phyloP scores from a whole-genome alignment of 2,888 invertebrate genomes.

The Dicranocentrus wangi region DNA sequence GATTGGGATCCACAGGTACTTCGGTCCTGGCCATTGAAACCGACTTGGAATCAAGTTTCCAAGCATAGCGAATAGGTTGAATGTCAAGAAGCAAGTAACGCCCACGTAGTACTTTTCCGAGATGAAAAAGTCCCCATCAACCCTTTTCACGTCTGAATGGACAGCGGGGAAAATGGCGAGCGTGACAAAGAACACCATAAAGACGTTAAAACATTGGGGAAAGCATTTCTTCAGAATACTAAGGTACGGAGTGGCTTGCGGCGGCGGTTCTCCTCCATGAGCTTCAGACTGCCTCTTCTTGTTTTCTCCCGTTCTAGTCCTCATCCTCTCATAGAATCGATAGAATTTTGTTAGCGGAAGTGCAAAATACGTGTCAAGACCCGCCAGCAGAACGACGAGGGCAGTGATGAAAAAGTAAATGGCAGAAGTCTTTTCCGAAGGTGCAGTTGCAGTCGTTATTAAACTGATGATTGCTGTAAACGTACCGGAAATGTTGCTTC shows the following conservation, averaged over 20 bases:
- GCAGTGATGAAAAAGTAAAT: constrained; percentile 98
- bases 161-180: constrained; percentile 92
- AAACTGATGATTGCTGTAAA: constrained; percentile 87
- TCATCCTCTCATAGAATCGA: constrained; percentile 86
- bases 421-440: constrained; percentile 87
- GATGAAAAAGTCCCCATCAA: constrained; percentile 78
- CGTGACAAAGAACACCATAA: constrained; percentile 93
- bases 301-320: constrained; percentile 79
- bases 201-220: constrained; percentile 92
- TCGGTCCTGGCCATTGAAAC: constrained; percentile 87
- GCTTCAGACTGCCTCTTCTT: constrained; percentile 75
- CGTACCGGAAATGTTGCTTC: constrained; percentile 94
- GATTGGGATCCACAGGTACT: constrained; percentile 84
- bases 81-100: constrained; percentile 92
- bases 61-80: constrained; percentile 93
- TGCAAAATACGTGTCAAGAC: constrained; percentile 97
- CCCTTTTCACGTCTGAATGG: constrained; percentile 81
- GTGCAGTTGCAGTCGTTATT: constrained; percentile 81
- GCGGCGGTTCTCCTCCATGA: constrained; percentile 73
- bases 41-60: constrained; percentile 90
- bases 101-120: constrained; percentile 80
- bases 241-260: constrained; percentile 80
- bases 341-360: constrained; percentile 92
- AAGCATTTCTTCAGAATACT: constrained; percentile 83
- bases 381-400: constrained; percentile 89